Conservation (phyloP, 2,113 vertebrate species). For the Lasiurus borealis region DNA sequence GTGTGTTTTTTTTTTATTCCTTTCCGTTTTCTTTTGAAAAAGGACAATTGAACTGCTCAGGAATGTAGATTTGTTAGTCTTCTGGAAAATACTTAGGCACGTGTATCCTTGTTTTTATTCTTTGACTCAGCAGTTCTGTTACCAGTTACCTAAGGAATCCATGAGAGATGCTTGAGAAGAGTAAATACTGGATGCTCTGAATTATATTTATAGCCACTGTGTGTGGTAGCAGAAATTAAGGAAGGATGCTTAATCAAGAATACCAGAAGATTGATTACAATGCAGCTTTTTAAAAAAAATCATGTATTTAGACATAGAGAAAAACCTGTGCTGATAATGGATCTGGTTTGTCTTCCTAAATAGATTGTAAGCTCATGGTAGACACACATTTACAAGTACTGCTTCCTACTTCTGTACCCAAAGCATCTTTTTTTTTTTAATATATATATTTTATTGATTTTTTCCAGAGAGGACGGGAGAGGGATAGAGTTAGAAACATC, state of each 20-base stretch:
- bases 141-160: background rate
- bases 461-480: no score
- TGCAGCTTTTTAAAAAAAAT: background rate
- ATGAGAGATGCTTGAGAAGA: background rate
- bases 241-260: constrained; percentile 3
- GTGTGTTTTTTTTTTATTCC: background rate
- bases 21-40: background rate
- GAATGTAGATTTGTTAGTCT: background rate
- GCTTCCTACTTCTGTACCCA: background rate
- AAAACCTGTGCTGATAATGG: background rate
- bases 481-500: no score
- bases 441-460: no score
- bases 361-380: background rate
- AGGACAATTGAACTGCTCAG: background rate
- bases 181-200: background rate
- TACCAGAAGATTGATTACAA: background rate
- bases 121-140: background rate
- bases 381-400: constrained; percentile 20
- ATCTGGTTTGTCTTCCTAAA: background rate
- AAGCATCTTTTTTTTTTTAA: no score
- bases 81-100: background rate
- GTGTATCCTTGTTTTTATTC: background rate
- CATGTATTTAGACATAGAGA: background rate
- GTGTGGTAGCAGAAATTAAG: background rate
- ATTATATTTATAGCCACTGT: background rate